phyloP scores from a whole-genome alignment of 2,797 vertebrate species.

The Acanthurus lineatus region DNA sequence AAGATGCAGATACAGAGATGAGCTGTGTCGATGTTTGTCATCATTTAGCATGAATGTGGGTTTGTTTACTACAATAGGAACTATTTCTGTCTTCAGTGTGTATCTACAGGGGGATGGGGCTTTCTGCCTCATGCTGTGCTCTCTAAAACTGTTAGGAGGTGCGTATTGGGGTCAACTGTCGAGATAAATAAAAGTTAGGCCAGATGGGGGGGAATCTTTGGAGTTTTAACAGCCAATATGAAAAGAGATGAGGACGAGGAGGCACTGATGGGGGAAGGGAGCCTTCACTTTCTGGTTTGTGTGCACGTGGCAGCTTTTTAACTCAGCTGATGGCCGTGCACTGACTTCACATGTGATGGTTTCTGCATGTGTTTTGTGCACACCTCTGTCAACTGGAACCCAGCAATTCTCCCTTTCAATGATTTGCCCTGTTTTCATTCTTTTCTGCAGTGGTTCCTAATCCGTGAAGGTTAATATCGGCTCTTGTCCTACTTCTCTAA shows the following conservation, averaged over 20 bases:
- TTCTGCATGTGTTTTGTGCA: constrained; percentile 11
- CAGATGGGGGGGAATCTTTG: constrained; percentile 28
- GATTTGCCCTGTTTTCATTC: constrained; percentile 30
- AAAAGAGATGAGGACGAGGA: constrained; percentile 31
- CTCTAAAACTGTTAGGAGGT: constrained; percentile 58
- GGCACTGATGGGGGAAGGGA: constrained; percentile 50
- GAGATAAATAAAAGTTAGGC: constrained; percentile 65
- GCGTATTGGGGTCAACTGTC: constrained; percentile 80
- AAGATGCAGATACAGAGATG: constrained; percentile 27
- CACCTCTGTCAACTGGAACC: constrained; percentile 12
- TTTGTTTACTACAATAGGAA: constrained; percentile 55
- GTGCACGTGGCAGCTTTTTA: constrained; percentile 39
- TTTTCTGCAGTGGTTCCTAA: constrained; percentile 47
- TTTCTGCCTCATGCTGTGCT: constrained; percentile 41
- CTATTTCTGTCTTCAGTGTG: constrained; percentile 15
- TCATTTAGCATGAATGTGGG: constrained; percentile 43
- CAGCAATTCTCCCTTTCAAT: constrained; percentile 27
- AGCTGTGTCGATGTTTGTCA: constrained; percentile 46
- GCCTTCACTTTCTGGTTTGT: constrained; percentile 30
- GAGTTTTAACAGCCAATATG: constrained; percentile 39
- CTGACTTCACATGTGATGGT: constrained; percentile 21
- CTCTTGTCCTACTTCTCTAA: constrained; percentile 80
- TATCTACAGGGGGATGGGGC: constrained; percentile 34
- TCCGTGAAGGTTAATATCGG: constrained; percentile 63
- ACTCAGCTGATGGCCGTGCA: constrained; percentile 11